Evolutionary conservation across 2,888 invertebrate species (phyloP).

Genomic region (Lepeophtheirus nordmannii): DNA sequence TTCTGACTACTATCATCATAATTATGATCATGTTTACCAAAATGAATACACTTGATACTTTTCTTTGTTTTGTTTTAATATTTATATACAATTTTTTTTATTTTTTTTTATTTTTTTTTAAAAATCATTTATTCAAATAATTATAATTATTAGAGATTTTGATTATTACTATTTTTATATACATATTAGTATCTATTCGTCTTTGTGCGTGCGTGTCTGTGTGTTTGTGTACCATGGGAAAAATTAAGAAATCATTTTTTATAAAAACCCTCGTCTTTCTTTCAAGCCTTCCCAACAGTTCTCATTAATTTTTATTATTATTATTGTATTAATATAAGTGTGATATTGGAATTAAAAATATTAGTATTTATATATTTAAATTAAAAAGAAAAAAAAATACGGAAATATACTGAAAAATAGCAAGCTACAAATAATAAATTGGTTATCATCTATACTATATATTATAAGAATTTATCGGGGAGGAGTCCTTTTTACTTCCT

Average conservation of each 20-base stretch:
- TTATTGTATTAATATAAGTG: background rate
- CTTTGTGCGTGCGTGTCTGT: too few relatives aligned
- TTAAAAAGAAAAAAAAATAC: too few relatives aligned
- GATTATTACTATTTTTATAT: too few relatives aligned
- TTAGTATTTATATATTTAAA: too few relatives aligned
- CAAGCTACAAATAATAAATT: too few relatives aligned
- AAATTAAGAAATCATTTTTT: background rate
- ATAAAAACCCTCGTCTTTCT: conserved; percentile 4
- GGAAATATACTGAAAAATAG: too few relatives aligned
- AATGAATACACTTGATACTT: background rate
- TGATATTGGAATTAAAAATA: background rate
- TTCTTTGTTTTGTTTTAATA: background rate
- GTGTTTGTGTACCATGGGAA: background rate
- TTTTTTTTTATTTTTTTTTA: background rate
- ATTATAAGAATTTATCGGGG: too few relatives aligned
- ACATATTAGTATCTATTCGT: too few relatives aligned
- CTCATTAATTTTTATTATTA: background rate
- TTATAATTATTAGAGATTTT: too few relatives aligned
- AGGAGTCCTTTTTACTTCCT: too few relatives aligned
- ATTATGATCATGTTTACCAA: background rate
- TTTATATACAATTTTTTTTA: background rate
- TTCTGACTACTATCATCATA: background rate
- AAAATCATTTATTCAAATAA: conserved; percentile 2
- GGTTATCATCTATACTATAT: too few relatives aligned
- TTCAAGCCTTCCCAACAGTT: background rate